Conservation (phyloP, 1,140 invertebrate species). For the Hesperophylax magnus region DNA sequence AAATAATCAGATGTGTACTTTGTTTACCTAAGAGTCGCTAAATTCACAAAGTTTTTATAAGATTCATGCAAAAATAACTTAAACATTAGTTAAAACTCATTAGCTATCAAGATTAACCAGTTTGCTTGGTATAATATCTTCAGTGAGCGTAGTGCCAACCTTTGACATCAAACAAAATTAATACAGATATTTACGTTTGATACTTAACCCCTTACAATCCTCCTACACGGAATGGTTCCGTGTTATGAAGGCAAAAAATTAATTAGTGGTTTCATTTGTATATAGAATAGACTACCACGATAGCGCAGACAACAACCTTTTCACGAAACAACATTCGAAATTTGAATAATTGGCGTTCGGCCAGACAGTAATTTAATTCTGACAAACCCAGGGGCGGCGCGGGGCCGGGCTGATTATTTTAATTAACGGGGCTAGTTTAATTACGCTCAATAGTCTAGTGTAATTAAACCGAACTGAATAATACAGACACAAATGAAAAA, state of each 20-base stretch:
- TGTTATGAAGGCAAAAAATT: background rate
- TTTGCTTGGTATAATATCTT: too few relatives aligned
- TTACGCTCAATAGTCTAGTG: conserved; percentile 19
- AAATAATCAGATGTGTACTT: too few relatives aligned
- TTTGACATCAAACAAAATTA: background rate
- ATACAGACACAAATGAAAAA: background rate
- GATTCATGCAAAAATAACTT: too few relatives aligned
- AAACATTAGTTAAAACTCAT: too few relatives aligned
- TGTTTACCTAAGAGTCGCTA: too few relatives aligned
- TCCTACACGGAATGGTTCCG: too few relatives aligned
- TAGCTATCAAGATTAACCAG: too few relatives aligned
- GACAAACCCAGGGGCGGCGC: conserved; percentile 43
- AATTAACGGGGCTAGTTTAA: conserved; percentile 36
- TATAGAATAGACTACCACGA: conserved; percentile 5
- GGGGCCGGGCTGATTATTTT: conserved; percentile 28
- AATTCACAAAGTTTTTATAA: too few relatives aligned
- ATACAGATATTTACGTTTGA: background rate
- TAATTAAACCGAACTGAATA: conserved; percentile 12
- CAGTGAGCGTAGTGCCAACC: too few relatives aligned
- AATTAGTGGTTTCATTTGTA: conserved; percentile 12
- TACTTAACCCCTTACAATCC: background rate
- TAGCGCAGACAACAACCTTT: conserved; percentile 35
- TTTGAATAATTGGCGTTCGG: conserved; percentile 51
- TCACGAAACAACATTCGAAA: conserved; percentile 45
- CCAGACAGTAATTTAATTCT: conserved; percentile 45